A percentile compares a stretch with the other conserved stretches of the same genome.
Evolutionary conservation across 35 echinoderm and acorn worm genomes (phyloP).

Genomic region (Ophiothrix spiculata): DNA sequence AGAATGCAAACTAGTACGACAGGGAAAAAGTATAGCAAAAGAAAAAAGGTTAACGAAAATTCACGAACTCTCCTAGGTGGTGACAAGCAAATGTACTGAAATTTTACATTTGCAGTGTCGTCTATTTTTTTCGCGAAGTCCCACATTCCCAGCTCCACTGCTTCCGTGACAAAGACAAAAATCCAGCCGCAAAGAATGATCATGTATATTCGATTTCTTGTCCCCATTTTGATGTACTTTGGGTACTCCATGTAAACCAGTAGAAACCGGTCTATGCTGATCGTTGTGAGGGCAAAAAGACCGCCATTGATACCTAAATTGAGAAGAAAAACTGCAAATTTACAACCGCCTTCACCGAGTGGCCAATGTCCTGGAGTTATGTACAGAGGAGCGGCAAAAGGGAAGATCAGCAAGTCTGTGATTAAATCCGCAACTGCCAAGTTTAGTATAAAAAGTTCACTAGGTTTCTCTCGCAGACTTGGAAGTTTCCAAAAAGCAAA

Average conservation of each 20-base stretch:
- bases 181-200: background rate
- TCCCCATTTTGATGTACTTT: background rate
- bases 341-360: background rate
- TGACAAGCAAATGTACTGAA: background rate
- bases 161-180: background rate
- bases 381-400: background rate
- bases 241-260: conserved; percentile 29
- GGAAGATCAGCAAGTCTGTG: background rate
- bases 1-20: background rate
- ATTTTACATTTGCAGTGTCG: background rate
- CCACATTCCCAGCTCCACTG: background rate
- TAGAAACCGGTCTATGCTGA: conserved; percentile 16
- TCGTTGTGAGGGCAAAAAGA: background rate
- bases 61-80: background rate
- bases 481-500: background rate
- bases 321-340: background rate
- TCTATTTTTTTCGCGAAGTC: background rate
- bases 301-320: background rate
- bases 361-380: background rate
- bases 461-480: conserved; percentile 16
- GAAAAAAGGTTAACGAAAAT: background rate
- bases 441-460: conserved; percentile 21
- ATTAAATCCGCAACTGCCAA: conserved; percentile 1
- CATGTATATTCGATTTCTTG: background rate
- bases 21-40: background rate